Evolutionary conservation across 2,888 invertebrate genomes (phyloP), one percentile per base, ranked within the genome.

Genomic region (Argyresthia albistria): DNA sequence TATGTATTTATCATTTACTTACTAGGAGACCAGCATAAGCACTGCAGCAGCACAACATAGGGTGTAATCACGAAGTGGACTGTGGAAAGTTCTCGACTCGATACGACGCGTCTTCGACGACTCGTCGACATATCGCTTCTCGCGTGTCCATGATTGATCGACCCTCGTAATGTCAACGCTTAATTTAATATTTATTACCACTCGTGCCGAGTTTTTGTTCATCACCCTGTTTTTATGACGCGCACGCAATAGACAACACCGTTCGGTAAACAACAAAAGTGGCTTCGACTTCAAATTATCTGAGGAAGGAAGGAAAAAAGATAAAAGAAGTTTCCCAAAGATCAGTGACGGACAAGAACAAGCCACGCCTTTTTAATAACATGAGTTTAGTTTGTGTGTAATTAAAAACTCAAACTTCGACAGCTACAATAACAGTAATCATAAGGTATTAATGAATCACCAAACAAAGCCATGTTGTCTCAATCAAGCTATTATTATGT

Each of bases 391-490:
- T 79, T n/a, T 78, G 74, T 74, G 80, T 80, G 63, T 79, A 84
- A 84, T 84, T 86, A 84, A 82, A 83, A 83, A 78, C 77, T 83
- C 77, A 81, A 83, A 77, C 73, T 79, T 78, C 78, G 82, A 81
- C 82, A 76, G 75, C 70, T 76, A 81, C 81, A 79, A 81, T 80
- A 73, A 75, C 66, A 37, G 37, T 25, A 42, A 25, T 42, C 50
- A 42, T 35, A 42, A 37, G n/a, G 50, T 11, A 15, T 60, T 69
- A 67, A 79, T 82, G 79, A 83, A 78, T 81, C 80, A 80, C 70
- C 59, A 59, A 57, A 61, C 65, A 65, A 66, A 71, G 12, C 25
- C 46, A 42, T 45, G 51, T 39, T 39, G 42, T 43, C 42, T 77
- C 83, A 82, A 83, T 83, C 80, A 83, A 78, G 72, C 70, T 75